Conservation (phyloP, 2,113 vertebrate species). For the Garra rufa region DNA sequence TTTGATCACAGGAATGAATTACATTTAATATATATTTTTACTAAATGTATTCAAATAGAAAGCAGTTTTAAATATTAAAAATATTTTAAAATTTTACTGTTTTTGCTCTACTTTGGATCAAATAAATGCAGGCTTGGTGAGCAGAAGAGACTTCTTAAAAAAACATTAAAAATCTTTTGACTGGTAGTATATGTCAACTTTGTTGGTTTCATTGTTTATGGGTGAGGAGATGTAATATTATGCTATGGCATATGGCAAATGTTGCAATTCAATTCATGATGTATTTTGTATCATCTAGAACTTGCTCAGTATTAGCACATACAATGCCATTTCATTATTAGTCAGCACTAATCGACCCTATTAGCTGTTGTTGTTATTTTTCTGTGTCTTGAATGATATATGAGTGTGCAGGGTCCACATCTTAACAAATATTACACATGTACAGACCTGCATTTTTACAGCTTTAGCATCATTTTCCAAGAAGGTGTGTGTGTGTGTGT, state of each 20-base stretch:
- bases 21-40: too few relatives aligned
- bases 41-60: too few relatives aligned
- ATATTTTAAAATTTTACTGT: too few relatives aligned
- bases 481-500: constrained; percentile 29
- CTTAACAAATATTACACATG: constrained; percentile 10
- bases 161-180: too few relatives aligned
- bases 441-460: background rate
- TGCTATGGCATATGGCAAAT: too few relatives aligned
- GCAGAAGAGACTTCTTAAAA: too few relatives aligned
- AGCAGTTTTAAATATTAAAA: too few relatives aligned
- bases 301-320: background rate
- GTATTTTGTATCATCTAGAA: background rate
- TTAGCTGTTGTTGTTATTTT: background rate
- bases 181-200: too few relatives aligned
- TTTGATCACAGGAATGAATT: too few relatives aligned
- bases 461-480: background rate
- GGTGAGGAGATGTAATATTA: background rate
- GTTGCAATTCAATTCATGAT: background rate
- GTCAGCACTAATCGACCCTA: background rate
- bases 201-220: background rate
- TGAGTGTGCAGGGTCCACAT: constrained; percentile 11
- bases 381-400: constrained; percentile 20
- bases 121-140: too few relatives aligned
- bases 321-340: background rate
- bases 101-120: too few relatives aligned